phyloP scores from a whole-genome alignment of 2,797 vertebrate species.

The Onychomys leucogaster region DNA sequence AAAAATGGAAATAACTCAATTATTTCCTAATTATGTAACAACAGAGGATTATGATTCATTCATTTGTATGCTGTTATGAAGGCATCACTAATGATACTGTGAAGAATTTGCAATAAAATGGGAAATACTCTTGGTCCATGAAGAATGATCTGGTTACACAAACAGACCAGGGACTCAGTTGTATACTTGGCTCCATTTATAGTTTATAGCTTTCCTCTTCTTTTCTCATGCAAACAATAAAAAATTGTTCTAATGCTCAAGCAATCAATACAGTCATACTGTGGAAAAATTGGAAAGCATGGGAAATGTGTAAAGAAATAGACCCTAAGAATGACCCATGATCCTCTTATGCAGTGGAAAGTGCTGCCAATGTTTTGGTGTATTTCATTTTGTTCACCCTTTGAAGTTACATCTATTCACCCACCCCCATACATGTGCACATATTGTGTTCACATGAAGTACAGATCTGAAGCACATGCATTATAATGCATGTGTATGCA shows the following conservation, averaged over 20 bases:
- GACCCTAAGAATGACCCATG: not conserved
- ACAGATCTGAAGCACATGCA: not conserved
- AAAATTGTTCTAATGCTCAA: not conserved
- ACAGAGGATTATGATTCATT: slow-evolving; percentile 57
- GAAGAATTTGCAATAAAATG: slow-evolving; percentile 55
- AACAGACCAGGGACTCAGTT: not conserved
- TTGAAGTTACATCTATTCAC: not conserved
- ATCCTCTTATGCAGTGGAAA: not conserved
- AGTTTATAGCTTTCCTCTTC: not conserved
- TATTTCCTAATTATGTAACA: slow-evolving; percentile 68
- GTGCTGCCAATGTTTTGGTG: not conserved
- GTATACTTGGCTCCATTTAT: not conserved
- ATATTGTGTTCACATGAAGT: not conserved
- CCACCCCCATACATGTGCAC: rapidly evolving
- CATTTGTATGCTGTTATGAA: slow-evolving; percentile 52
- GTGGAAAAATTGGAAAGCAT: not conserved
- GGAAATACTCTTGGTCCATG: slow-evolving; percentile 27
- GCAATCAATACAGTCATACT: not conserved
- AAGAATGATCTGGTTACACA: slow-evolving; percentile 2
- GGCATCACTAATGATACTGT: slow-evolving; percentile 48
- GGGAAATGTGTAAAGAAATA: not conserved
- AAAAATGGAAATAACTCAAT: slow-evolving; percentile 67
- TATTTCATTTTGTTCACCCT: not conserved
- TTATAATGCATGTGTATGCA: not conserved
- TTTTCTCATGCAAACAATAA: not conserved